These are phyloP conservation scores for Epiblema foenella DNA, from an alignment of 2,888 invertebrate species.

Conservation along the genomic window DNA sequence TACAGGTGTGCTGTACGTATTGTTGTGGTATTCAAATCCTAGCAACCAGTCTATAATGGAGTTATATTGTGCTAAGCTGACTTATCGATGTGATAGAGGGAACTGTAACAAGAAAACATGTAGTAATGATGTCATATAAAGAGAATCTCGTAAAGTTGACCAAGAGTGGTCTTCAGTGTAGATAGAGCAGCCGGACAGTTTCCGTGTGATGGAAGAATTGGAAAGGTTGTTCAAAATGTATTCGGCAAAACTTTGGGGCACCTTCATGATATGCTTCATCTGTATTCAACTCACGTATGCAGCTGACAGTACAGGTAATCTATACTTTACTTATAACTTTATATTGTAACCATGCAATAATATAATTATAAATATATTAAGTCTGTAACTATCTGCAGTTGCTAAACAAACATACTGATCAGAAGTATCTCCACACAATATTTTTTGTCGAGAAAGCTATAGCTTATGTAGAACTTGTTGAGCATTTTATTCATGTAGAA, in stretches of 20 bases:
- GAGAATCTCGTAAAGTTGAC: conserved; percentile 13
- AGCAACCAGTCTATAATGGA: conserved; percentile 71
- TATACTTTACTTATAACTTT: neutral
- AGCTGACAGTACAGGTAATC: conserved; percentile 70
- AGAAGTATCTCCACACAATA: no score
- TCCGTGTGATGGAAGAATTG: conserved; percentile 77
- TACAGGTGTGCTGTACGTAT: conserved; percentile 71
- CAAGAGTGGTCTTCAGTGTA: conserved; percentile 17
- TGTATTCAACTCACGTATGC: conserved; percentile 57
- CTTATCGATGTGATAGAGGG: conserved; percentile 41
- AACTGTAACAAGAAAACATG: conserved; percentile 39
- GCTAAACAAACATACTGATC: no score
- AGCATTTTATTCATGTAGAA: neutral
- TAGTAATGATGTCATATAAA: conserved; percentile 20
- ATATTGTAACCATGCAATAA: conserved; percentile 1
- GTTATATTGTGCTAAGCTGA: conserved; percentile 46
- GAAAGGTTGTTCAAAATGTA: conserved; percentile 77
- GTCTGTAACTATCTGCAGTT: no score
- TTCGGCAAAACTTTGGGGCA: conserved; percentile 59
- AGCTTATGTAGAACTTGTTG: neutral
- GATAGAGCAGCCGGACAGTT: conserved; percentile 23
- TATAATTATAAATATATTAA: neutral
- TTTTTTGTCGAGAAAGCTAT: neutral
- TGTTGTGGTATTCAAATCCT: conserved; percentile 80
- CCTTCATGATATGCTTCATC: conserved; percentile 58